Evolutionary conservation across 2,888 invertebrate species (phyloP).

Genomic region (Omphaloscelis lunosa): DNA sequence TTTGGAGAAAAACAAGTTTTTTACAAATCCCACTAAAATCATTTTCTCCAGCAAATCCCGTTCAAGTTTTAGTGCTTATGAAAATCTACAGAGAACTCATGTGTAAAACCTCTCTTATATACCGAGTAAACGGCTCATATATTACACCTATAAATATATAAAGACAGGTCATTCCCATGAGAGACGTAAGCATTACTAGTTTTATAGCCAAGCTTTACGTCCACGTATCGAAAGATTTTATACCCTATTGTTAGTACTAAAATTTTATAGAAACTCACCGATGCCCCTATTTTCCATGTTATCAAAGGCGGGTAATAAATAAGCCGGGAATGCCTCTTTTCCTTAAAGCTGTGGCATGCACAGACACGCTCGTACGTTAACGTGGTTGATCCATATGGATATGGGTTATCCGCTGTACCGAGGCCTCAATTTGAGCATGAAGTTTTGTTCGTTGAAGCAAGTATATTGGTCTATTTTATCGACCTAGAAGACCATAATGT

Average conservation of each 20-base stretch:
- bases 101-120: constrained; percentile 12
- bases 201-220: constrained; percentile 66
- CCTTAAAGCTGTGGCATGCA: constrained; percentile 40
- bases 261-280: constrained; percentile 63
- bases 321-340: constrained; percentile 36
- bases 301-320: constrained; percentile 55
- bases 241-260: constrained; percentile 56
- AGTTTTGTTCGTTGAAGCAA: not conserved
- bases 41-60: not conserved
- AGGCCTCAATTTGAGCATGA: constrained; percentile 38
- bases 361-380: constrained; percentile 40
- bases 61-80: constrained; percentile 9
- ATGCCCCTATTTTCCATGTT: constrained; percentile 59
- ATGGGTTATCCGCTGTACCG: constrained; percentile 16
- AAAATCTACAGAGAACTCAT: constrained; percentile 13
- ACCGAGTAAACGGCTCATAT: constrained; percentile 25
- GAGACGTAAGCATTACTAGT: constrained; percentile 50
- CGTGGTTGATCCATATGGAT: constrained; percentile 45
- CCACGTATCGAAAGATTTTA: constrained; percentile 61
- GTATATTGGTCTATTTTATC: not conserved
- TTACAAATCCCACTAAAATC: not conserved
- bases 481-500: too few relatives aligned
- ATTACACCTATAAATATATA: constrained; percentile 46
- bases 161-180: constrained; percentile 37
- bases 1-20: not conserved